phyloP scores from a whole-genome alignment of 2,797 vertebrate genomes.

The Chaenodraco wilsoni region DNA sequence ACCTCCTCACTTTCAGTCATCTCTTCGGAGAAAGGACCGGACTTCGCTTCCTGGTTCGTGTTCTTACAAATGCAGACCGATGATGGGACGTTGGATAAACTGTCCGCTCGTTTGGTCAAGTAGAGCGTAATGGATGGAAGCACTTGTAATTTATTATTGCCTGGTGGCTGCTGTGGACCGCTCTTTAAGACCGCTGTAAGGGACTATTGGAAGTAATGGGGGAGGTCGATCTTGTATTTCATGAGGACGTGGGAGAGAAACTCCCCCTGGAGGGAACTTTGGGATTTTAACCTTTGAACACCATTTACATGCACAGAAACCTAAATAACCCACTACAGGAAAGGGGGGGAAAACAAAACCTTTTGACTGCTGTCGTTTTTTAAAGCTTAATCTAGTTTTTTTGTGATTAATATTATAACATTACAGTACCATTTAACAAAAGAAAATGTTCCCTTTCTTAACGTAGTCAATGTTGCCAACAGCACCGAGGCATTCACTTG shows the following conservation, averaged over 20 bases:
- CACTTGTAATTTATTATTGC: conserved; percentile 54
- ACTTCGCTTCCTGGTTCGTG: conserved; percentile 17
- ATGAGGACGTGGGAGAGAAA: too few species aligned
- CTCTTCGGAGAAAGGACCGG: conserved; percentile 22
- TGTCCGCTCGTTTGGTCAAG: conserved; percentile 35
- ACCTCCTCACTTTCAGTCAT: conserved; percentile 38
- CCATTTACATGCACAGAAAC: too few species aligned
- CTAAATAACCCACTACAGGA: too few species aligned
- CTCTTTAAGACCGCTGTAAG: conserved; percentile 46
- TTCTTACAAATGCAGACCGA: conserved; percentile 35
- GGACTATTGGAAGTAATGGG: not conserved
- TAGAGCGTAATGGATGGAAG: conserved; percentile 42
- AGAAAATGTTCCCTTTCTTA: not conserved
- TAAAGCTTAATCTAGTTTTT: not conserved
- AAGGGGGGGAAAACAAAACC: not conserved
- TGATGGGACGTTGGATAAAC: conserved; percentile 48
- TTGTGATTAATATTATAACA: too few species aligned
- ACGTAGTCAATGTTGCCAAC: conserved; percentile 4
- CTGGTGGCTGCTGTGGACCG: conserved; percentile 52
- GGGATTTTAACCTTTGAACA: too few species aligned
- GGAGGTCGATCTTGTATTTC: not conserved
- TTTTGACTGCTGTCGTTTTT: conserved; percentile 29
- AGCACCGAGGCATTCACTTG: conserved; percentile 14
- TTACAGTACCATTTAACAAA: too few species aligned
- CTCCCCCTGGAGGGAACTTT: too few species aligned